Percentiles rank a stretch among this genome's conserved stretches.
These are phyloP conservation scores for Mormyrops boulengeri DNA, from an alignment of 2,797 vertebrate genomes.

Conservation along the genomic window DNA sequence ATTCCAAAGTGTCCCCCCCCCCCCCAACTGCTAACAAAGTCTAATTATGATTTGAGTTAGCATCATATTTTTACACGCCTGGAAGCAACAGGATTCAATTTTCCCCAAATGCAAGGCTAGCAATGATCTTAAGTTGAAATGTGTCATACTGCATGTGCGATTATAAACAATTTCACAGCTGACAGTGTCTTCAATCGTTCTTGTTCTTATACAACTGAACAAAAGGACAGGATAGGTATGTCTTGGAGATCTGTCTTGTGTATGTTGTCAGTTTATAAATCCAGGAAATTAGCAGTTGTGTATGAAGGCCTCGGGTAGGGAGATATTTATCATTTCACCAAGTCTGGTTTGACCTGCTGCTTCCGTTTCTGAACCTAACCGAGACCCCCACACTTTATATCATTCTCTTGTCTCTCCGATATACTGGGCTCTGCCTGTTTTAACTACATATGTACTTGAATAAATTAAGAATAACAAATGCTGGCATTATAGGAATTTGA, in stretches of 20 bases:
- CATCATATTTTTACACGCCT: conserved; percentile 27
- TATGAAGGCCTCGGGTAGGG: not conserved
- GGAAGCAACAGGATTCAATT: conserved; percentile 29
- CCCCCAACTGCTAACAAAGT: not conserved
- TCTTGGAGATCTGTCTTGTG: not conserved
- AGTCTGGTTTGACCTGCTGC: not conserved
- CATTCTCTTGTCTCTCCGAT: not conserved
- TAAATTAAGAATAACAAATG: not conserved
- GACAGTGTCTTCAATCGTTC: not conserved
- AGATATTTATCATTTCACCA: not conserved
- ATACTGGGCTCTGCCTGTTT: not conserved
- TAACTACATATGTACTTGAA: not conserved
- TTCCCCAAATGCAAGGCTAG: conserved; percentile 34
- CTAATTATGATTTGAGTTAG: conserved; percentile 31
- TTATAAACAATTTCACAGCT: not conserved
- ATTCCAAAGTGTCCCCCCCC: not conserved
- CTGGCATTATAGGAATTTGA: not conserved
- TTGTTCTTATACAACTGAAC: not conserved
- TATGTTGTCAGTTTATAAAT: not conserved
- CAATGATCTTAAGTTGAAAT: conserved; percentile 41
- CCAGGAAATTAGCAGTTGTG: not conserved
- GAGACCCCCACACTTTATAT: not conserved
- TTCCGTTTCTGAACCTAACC: not conserved
- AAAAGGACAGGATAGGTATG: not conserved
- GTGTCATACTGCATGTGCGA: not conserved